Evolutionary conservation across 2,888 invertebrate genomes (phyloP).

Genomic region (Drosophila glabriapex): DNA sequence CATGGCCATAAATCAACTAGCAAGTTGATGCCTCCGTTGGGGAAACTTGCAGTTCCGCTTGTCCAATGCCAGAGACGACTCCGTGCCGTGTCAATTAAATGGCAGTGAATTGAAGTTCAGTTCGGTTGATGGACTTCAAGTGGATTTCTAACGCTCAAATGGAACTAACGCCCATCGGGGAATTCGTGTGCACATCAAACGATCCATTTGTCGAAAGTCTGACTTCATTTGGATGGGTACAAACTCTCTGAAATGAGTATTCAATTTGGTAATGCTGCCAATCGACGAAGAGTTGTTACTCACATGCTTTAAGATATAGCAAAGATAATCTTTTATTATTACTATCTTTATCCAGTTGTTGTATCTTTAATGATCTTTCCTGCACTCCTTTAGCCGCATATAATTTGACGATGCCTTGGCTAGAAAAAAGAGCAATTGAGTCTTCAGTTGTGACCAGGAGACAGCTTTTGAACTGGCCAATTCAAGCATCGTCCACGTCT

Average conservation of each 20-base stretch:
- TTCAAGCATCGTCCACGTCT: not conserved
- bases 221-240: not conserved
- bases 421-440: not conserved
- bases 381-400: not conserved
- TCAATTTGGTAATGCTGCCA: not conserved
- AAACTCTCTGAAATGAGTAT: not conserved
- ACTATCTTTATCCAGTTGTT: accelerated
- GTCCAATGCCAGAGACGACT: conserved; percentile 47
- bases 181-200: conserved; percentile 4
- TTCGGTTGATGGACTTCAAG: conserved; percentile 30
- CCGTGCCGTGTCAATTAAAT: conserved; percentile 58
- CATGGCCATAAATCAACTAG: conserved; percentile 72
- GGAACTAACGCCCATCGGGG: conserved; percentile 34
- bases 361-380: not conserved
- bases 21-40: conserved; percentile 51
- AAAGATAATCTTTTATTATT: not conserved
- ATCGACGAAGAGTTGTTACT: not conserved
- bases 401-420: not conserved
- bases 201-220: not conserved
- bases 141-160: conserved; percentile 21
- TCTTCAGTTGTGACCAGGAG: not conserved
- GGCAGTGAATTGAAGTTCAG: conserved; percentile 32
- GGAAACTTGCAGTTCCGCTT: conserved; percentile 58
- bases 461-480: not conserved
- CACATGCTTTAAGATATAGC: not conserved